A percentile compares a stretch with the other conserved stretches of the same genome.
phyloP scores from a whole-genome alignment of 2,888 invertebrate species.

The Lacanobia oleracea region DNA sequence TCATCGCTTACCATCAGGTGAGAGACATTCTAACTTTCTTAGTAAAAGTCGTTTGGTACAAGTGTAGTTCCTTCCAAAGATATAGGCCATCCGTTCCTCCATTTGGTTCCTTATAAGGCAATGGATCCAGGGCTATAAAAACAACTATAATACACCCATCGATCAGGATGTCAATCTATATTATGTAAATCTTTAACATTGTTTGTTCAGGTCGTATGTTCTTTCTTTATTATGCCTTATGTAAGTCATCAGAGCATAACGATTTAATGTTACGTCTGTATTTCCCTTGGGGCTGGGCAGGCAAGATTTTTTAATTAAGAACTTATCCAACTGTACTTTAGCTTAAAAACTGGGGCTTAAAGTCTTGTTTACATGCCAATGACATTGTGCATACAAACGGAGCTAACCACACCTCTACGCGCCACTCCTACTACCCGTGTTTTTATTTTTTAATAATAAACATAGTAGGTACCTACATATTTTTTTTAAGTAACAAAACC shows the following conservation, averaged over 20 bases:
- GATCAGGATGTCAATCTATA: conserved; percentile 16
- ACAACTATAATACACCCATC: not conserved
- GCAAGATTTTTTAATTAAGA: not conserved
- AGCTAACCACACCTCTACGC: too few relatives aligned
- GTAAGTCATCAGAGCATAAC: not conserved
- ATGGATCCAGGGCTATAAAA: conserved; percentile 1
- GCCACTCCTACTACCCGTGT: too few relatives aligned
- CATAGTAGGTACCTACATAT: too few relatives aligned
- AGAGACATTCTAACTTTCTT: too few relatives aligned
- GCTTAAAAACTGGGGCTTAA: too few relatives aligned
- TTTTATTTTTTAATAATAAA: too few relatives aligned
- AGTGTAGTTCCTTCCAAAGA: not conserved
- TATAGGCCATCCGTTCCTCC: conserved; percentile 8
- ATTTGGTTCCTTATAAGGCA: not conserved
- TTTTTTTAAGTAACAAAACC: too few relatives aligned
- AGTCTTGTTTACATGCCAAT: too few relatives aligned
- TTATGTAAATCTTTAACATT: conserved; percentile 6
- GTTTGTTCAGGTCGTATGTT: not conserved
- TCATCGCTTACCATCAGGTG: too few relatives aligned
- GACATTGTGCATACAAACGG: too few relatives aligned
- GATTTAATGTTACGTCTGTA: not conserved
- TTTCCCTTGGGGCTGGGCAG: not conserved
- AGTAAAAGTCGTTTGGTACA: not conserved
- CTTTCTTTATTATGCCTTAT: not conserved
- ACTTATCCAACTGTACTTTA: not conserved